Conservation (phyloP, 1,140 invertebrate species). For the Drosophila azteca region DNA sequence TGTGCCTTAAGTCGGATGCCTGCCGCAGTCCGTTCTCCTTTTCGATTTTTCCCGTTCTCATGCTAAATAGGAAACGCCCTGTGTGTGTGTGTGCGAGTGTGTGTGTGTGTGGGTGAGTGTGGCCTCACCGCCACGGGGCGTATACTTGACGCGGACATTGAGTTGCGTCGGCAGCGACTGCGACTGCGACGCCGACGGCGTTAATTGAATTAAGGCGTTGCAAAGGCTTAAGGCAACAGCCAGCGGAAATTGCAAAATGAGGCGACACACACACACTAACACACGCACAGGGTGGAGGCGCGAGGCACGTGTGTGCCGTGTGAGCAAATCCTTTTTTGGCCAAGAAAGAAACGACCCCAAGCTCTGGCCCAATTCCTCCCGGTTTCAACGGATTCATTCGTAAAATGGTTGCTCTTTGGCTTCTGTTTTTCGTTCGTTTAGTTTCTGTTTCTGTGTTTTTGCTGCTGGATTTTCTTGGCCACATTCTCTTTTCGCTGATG, state of each 20-base stretch:
- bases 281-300: neutral
- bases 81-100: conserved; percentile 9
- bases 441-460: conserved; percentile 1
- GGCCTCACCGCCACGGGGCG: conserved; percentile 57
- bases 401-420: conserved; percentile 13
- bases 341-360: too few species aligned
- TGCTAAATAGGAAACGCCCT: conserved; percentile 73
- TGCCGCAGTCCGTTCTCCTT: conserved; percentile 40
- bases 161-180: conserved; percentile 54
- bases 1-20: conserved; percentile 64
- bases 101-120: neutral
- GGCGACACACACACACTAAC: neutral
- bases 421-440: conserved; percentile 16
- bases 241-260: conserved; percentile 54
- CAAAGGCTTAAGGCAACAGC: conserved; percentile 49
- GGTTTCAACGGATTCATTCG: conserved; percentile 38
- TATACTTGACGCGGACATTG: conserved; percentile 76
- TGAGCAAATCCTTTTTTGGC: conserved; percentile 21
- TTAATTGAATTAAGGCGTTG: conserved; percentile 71
- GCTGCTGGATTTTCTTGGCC: conserved; percentile 31
- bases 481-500: conserved; percentile 56
- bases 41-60: conserved; percentile 60
- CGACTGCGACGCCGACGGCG: conserved; percentile 55
- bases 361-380: conserved; percentile 23
- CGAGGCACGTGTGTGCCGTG: conserved; percentile 12